Base-by-base conservation (phyloP, 2,888 invertebrate species). In the Perizoma flavofasciatum region DNA sequence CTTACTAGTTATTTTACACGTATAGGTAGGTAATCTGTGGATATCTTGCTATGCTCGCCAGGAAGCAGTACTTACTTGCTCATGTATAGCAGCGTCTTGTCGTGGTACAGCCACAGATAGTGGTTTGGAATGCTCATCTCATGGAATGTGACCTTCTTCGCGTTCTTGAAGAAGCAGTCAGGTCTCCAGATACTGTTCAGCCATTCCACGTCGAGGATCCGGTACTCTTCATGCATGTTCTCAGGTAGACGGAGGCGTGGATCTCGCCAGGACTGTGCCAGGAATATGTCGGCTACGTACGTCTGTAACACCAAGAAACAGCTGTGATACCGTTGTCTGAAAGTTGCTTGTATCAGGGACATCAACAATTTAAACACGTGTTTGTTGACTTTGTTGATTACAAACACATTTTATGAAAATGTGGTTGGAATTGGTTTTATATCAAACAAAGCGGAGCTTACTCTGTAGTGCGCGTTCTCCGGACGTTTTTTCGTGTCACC, bases 81-180 rank as follows among this genome's bases (percentile, higher is more conserved):
- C 97, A 97, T 98, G 83, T 98, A 98, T 35, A 98, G 94, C 65
- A 98, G 89, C 0, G 97, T 97, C 86, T 98, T 98, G 82, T 98
- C 97, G 76, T 97, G 97, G 75, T 97, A 97, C 62, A 98, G 85
- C 97, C 97, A 97, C 8, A 98, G 91, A 81, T 98, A 98, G 85
- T 98, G 97, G 81, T 98, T 98, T 0, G 98, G 97, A 82, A 98
- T 97, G 81, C 97, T 97, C 97, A 98, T 97, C 89, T 97, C 97
- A 74, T 98, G 98, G 78, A 98, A 97, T 10, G 97, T 97, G n/a
- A 94, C 97, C 79, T 97, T 97, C 88, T 98, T 98, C 11, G 97
- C 97, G 82, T 97, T 98, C 88, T 97, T 97, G 86, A 98, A 97
- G 89, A 98, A 98, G 83, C 97, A 97, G 87, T 98, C 98, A 0